Conservation (phyloP, 2,113 vertebrate genomes). For the Aepyceros melampus region DNA sequence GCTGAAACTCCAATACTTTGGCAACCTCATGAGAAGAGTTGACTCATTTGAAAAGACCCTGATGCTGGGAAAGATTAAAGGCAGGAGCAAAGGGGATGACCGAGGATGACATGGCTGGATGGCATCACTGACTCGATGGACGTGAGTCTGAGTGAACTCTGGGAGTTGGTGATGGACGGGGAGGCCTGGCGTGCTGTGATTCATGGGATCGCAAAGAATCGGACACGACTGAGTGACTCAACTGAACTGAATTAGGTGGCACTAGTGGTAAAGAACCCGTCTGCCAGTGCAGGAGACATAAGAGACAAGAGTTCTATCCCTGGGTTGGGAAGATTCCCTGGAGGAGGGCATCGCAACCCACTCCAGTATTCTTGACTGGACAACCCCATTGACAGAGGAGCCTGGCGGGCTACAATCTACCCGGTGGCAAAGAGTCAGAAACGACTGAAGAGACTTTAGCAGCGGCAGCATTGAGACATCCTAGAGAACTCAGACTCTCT, state of each 20-base stretch:
- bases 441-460: background rate
- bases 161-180: too few species aligned
- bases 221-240: accelerated
- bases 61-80: background rate
- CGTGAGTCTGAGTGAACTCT: background rate
- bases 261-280: accelerated
- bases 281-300: background rate
- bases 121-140: background rate
- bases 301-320: background rate
- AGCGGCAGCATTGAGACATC: background rate
- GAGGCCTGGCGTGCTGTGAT: background rate
- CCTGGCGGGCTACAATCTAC: background rate
- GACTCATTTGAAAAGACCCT: background rate
- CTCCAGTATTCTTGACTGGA: background rate
- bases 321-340: background rate
- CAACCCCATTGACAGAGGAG: background rate
- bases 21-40: accelerated
- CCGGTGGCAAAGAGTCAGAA: accelerated
- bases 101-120: background rate
- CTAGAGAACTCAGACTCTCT: background rate
- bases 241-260: background rate
- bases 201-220: background rate
- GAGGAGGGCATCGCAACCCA: background rate
- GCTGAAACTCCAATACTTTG: background rate
- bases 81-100: background rate